Percentiles rank a stretch among this genome's conserved stretches.
phyloP scores from a whole-genome alignment of 2,797 vertebrate species.

The Mycteria americana region DNA sequence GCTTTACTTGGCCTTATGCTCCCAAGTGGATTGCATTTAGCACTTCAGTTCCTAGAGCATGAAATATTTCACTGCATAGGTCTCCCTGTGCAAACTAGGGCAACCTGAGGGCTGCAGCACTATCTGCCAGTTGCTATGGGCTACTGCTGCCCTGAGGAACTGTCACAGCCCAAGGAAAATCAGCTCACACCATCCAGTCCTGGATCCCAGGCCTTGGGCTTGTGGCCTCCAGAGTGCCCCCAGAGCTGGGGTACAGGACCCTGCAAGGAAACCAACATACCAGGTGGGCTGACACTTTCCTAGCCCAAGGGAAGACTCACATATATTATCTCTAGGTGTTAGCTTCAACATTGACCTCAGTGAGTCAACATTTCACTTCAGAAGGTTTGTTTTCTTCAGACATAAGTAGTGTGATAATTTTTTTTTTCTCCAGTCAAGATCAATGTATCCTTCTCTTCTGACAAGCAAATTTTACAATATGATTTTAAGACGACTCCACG shows the following conservation, averaged over 20 bases:
- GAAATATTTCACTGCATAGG: neutral
- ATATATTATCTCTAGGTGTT: neutral
- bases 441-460: neutral
- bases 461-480: neutral
- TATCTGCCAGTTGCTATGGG: neutral
- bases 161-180: neutral
- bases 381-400: neutral
- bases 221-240: neutral
- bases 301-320: neutral
- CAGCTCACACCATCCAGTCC: neutral
- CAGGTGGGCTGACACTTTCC: neutral
- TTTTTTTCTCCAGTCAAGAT: neutral
- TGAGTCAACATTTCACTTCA: neutral
- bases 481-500: neutral
- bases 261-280: neutral
- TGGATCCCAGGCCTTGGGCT: neutral
- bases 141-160: neutral
- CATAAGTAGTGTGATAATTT: neutral
- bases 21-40: slow-evolving; percentile 14
- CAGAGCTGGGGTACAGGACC: neutral
- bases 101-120: neutral
- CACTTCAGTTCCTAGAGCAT: slow-evolving; percentile 30
- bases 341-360: neutral
- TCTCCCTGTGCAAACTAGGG: neutral
- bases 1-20: slow-evolving; percentile 70